Evolutionary conservation across 2,797 vertebrate genomes (phyloP), one percentile per base, ranked within the genome.

Genomic region (Hoplostethus mediterraneus): DNA sequence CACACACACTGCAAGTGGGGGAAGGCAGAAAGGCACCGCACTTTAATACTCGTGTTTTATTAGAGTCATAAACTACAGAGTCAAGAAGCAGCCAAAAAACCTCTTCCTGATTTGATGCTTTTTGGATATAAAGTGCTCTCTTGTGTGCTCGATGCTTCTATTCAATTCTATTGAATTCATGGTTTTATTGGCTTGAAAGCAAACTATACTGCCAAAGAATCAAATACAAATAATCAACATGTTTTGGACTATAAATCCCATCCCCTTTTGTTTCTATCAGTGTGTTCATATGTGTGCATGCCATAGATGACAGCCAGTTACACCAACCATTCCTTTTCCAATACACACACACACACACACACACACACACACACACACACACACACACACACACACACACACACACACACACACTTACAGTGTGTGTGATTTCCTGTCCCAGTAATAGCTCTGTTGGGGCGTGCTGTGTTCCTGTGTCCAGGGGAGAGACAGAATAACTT

Each of bases 31-130:
- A 75, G 55, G 70, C 66, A 73, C 28, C 62, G 65, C 63, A 59
- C 62, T 87, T 44, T 81, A 79, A 74, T 70, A 71, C 61, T 56
- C 76, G 61, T 71, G 69, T 85, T 92, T 92, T 92, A 90, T 90
- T 64, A 72, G 60, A 66, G 59, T 70, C 67, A 77, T 90, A 88
- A 90, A 90, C 51, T 61, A 59, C 52, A 62, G 47, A 30, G 52
- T 60, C 52, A 67, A 61, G 28, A 49, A 72, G 57, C 67, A 67
- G 87, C 87, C 85, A 85, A 89, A 88, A 85, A 89, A 82, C 59
- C 75, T 89, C 49, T 61, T 68, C 33, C 55, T 82, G 73, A 82
- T 86, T 88, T 74, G 74, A 83, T 84, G 74, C 74, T 80, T 89
- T 89, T 79, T 76, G 66, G 78, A 82, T 83, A 63, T 60, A 73